Base-by-base conservation (phyloP, 2,888 invertebrate species). In the Masnerella sp. region DNA sequence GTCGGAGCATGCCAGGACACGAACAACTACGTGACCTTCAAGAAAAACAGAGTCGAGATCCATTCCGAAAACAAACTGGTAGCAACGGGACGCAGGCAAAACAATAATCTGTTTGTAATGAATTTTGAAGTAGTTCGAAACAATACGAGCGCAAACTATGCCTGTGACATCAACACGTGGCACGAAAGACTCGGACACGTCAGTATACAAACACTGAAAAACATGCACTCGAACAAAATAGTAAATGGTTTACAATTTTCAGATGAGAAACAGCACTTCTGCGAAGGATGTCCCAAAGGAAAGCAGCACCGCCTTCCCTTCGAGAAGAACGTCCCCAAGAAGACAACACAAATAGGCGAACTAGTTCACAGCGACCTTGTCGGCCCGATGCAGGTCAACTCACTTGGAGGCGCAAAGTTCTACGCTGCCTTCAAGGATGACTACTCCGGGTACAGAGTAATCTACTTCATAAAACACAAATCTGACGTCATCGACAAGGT, bases 271-370 rank as follows among this genome's bases (percentile, higher is more conserved):
- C 54, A 75, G 42, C 73, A 79, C 30, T 74, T 78, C 42, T 81
- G 80, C 54, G 79, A 78, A 51, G 22, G 75, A n/a, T 81, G 81
- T 61, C 64, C 64, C 9, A 47, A 76, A 3, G 81, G 80, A 15
- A 81, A 82, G 51, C 45, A 76, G 5, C 79, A 81, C 32, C 43
- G 71, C 9, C 47, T 74, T 18, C 64, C 75, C 2, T 79, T 80
- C 22, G 11, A 11, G 9, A 43, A 12, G 43, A 12, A 22, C 11
- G 22, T 12, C 12, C 52, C 77, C 15, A 56, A 59, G 15, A 47
- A 8, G 25, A 40, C 14, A 9, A 49, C 32, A 38, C 22, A 30
- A 22, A 64, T 74, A 3, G 75, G 72, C 0, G 74, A 77, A 15
- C 20, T 52, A 14, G 59, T 77, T 0, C 75, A 70, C 49, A 67